Base-by-base conservation (phyloP, 1,140 invertebrate genomes). In the Euura saliciscinereae region DNA sequence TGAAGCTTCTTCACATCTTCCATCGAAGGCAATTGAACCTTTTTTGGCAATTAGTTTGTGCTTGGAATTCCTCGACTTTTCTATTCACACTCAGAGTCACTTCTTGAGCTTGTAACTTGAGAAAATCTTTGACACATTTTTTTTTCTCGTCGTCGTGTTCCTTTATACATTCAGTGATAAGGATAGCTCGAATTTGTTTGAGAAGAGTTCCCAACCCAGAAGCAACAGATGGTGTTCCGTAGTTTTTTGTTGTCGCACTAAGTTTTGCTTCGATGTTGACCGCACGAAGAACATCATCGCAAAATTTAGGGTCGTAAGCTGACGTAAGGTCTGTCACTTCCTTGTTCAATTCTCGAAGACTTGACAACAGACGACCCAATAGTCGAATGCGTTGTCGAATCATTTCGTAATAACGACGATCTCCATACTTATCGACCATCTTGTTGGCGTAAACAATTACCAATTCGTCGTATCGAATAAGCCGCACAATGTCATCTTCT, bases 391-490 rank as follows among this genome's bases (percentile, higher is more conserved):
- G 51, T 1, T 68, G 46, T 59, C 76, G 43, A 45, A 76, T 77
- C 72, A 75, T 72, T 8, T 77, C 71, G 13, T 70, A 46, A 8
- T 72, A 45, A 11, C 74, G 71, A 7, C 69, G 45, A 3, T 13
- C 0, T 66, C 69, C 67, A 72, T 28, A 28, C 28, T 28, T 28
- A 28, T 28, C 28, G 28, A 28, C 71, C 59, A 76, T 65, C 66
- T 73, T 74, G 46, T 78, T 78, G 0, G 45, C 77, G 65, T 68
- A 78, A 8, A 44, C 5, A 28, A 74, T 78, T 2, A 76, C n/a
- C 10, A 76, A 43, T 4, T 72, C 42, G 70, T 78, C 75, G 71
- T 76, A 78, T 51, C 71, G 43, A 7, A 76, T 76, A 0, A 65
- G 11, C 1, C 72, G 67, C 8, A 71, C 68, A 42, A 74, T 72